Conservation (phyloP, 2,888 invertebrate species). For the Elysia crispata region DNA sequence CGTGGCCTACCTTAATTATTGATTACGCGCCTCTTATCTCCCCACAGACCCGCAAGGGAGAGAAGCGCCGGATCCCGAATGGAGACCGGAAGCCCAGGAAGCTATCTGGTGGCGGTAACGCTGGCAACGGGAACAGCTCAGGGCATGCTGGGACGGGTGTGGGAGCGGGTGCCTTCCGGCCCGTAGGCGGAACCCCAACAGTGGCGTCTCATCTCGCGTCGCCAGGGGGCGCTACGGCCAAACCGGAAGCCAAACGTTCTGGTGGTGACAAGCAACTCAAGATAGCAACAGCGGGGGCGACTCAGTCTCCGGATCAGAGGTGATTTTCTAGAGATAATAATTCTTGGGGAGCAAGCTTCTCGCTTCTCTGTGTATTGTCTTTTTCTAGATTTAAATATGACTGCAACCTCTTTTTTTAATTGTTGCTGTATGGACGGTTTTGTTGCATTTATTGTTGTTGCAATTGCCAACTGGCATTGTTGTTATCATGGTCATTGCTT, state of each 20-base stretch:
- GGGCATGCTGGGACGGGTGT: conserved; percentile 2
- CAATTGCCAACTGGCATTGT: no score
- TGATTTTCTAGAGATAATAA: no score
- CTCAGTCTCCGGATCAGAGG: conserved; percentile 1
- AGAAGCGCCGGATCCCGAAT: conserved; percentile 51
- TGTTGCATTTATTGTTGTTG: no score
- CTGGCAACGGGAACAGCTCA: conserved; percentile 25
- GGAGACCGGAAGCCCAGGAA: conserved; percentile 51
- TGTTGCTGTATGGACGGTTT: no score
- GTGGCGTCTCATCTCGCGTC: conserved; percentile 21
- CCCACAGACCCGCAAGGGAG: conserved; percentile 52
- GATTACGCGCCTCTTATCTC: no score
- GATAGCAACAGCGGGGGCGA: conserved; percentile 15
- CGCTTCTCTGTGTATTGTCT: no score
- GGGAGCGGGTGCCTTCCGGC: conserved; percentile 45
- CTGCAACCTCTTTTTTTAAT: no score
- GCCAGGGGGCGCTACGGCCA: conserved; percentile 33
- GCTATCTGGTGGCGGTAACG: conserved; percentile 30
- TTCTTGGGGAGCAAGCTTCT: no score
- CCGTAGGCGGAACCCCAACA: conserved; percentile 27
- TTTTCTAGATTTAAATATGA: no score
- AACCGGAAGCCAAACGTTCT: conserved; percentile 44
- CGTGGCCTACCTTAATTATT: no score
- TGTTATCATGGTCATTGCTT: no score
- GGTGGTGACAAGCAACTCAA: conserved; percentile 41